Conservation (phyloP, 1,140 invertebrate species). For the Achroia grisella region DNA sequence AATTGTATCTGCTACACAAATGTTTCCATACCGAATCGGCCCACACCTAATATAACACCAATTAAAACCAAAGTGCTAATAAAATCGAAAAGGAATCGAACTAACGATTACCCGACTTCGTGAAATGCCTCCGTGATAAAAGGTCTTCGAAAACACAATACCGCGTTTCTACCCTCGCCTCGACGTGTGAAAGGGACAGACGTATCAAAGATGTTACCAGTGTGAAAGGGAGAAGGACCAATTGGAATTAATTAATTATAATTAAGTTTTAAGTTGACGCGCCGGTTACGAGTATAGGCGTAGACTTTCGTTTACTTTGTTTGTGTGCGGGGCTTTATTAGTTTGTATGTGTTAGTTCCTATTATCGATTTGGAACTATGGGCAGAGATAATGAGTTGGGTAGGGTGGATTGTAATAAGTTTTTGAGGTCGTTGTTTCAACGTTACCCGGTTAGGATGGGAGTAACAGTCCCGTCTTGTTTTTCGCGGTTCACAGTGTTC, state of each 20-base stretch:
- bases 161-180: constrained; percentile 52
- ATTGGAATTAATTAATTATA: constrained; percentile 85
- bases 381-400: constrained; percentile 68
- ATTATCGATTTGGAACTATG: constrained; percentile 66
- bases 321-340: constrained; percentile 45
- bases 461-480: neutral
- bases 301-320: constrained; percentile 67
- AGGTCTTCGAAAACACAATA: constrained; percentile 71
- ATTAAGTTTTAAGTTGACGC: constrained; percentile 85
- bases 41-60: constrained; percentile 7
- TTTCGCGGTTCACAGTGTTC: neutral
- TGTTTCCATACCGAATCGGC: too few relatives aligned
- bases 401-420: constrained; percentile 63
- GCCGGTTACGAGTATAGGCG: constrained; percentile 64
- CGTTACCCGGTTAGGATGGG: neutral
- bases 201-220: constrained; percentile 43
- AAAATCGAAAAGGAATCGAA: constrained; percentile 68
- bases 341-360: constrained; percentile 48
- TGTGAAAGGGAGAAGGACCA: constrained; percentile 58
- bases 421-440: constrained; percentile 43
- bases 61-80: constrained; percentile 31
- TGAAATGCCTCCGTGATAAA: constrained; percentile 67
- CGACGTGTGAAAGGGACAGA: constrained; percentile 38
- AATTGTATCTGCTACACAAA: too few relatives aligned
- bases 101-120: constrained; percentile 56